phyloP scores from a whole-genome alignment of 1,140 invertebrate genomes.

The Pseudoatta argentina region DNA sequence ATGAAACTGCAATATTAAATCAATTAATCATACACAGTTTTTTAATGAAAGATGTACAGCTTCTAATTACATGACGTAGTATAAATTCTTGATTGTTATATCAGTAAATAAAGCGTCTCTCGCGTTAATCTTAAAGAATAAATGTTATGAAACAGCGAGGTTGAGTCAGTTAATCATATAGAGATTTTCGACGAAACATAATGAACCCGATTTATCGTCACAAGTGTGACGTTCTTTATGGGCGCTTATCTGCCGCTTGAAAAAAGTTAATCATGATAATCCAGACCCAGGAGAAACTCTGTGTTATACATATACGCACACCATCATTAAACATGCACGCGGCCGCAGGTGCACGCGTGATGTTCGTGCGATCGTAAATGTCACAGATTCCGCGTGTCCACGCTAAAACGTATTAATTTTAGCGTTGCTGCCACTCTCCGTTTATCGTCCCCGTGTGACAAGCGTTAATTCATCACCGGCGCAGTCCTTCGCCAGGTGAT shows the following conservation, averaged over 20 bases:
- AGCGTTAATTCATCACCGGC: slow-evolving; percentile 48
- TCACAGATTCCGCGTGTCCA: slow-evolving; percentile 19
- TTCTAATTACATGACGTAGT: slow-evolving; percentile 3
- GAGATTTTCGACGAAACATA: slow-evolving; percentile 5
- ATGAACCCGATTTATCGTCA: not conserved
- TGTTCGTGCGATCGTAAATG: slow-evolving; percentile 22
- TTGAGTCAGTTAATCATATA: not conserved
- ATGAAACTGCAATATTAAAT: too few species aligned
- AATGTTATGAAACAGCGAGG: not conserved
- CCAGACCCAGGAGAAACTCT: not conserved
- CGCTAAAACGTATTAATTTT: slow-evolving; percentile 66
- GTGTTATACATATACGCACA: not conserved
- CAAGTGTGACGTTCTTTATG: slow-evolving; percentile 5
- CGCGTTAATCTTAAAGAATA: not conserved
- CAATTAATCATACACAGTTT: too few species aligned
- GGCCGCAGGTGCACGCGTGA: not conserved
- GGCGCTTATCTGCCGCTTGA: slow-evolving; percentile 39
- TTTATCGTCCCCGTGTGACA: slow-evolving; percentile 26
- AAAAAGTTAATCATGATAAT: slow-evolving; percentile 75
- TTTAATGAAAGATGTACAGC: too few species aligned
- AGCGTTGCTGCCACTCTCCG: not conserved
- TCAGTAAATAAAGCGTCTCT: not conserved
- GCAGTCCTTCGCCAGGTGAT: slow-evolving; percentile 37
- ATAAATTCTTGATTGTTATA: not conserved
- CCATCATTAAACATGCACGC: not conserved